Conservation (phyloP, 37 sponge, comb jelly and placozoan species). For the Beroe forskalii region DNA sequence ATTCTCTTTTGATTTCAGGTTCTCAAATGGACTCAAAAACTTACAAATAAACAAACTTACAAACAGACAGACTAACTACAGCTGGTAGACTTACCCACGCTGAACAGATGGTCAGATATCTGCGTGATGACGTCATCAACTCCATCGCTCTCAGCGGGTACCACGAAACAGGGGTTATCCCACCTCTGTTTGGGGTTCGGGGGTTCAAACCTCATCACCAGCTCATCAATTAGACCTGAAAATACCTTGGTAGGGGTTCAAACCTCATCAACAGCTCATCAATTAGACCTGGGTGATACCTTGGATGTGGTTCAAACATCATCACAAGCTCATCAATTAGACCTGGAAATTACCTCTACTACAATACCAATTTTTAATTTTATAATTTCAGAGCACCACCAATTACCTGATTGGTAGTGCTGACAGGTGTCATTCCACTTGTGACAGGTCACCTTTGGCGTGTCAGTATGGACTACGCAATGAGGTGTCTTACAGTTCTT, state of each 20-base stretch:
- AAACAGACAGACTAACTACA: too few relatives aligned
- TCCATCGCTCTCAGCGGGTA: neutral
- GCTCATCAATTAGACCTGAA: slow-evolving; percentile 73
- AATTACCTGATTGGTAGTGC: slow-evolving; percentile 10
- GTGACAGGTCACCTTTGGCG: slow-evolving; percentile 64
- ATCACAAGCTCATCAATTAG: neutral
- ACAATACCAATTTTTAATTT: too few relatives aligned
- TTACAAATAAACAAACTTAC: too few relatives aligned
- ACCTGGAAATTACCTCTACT: neutral
- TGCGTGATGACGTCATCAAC: neutral
- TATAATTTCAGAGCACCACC: too few relatives aligned
- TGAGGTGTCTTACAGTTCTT: slow-evolving; percentile 84
- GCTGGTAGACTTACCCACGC: slow-evolving; percentile 18
- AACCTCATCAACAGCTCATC: slow-evolving; percentile 88
- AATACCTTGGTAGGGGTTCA: too few relatives aligned
- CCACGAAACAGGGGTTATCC: slow-evolving; percentile 86
- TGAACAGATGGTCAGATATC: slow-evolving; percentile 8
- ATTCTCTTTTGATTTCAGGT: too few relatives aligned
- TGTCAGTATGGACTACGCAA: slow-evolving; percentile 81
- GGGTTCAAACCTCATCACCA: slow-evolving; percentile 90
- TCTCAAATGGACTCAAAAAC: too few relatives aligned
- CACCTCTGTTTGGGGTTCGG: slow-evolving; percentile 91
- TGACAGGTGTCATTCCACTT: slow-evolving; percentile 75
- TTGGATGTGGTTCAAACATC: too few relatives aligned
- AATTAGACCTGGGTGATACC: slow-evolving; percentile 31